Percentiles rank a stretch among this genome's conserved stretches.
Conservation (phyloP, 2,797 vertebrate species). For the Gymnopithys bicolor region DNA sequence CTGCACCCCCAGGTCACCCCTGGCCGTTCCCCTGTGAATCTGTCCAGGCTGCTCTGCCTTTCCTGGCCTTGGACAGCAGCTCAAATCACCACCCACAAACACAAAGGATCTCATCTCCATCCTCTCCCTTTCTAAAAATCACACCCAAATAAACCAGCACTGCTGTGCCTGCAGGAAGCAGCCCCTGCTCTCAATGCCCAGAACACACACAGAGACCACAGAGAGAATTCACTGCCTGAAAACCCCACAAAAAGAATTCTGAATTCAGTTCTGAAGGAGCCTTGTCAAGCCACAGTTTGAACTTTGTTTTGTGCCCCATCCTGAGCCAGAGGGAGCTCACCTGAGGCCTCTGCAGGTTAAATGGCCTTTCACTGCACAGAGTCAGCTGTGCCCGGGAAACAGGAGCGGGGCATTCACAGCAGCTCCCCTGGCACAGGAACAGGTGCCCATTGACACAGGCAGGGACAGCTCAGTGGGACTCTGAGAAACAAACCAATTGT, state of each 20-base stretch:
- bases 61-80: background rate
- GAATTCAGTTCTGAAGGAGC: background rate
- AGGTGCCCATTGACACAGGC: background rate
- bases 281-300: background rate
- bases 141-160: background rate
- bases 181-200: fast-evolving
- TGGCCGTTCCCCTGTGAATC: background rate
- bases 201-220: background rate
- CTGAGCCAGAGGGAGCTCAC: slow-evolving; percentile 13
- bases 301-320: background rate
- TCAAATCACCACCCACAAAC: background rate
- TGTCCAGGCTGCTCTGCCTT: background rate
- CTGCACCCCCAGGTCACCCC: background rate
- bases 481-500: background rate
- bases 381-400: background rate
- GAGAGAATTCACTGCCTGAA: background rate
- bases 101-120: background rate
- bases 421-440: background rate
- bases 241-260: background rate
- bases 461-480: background rate
- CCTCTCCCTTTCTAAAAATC: background rate
- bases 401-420: background rate
- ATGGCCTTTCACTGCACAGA: background rate
- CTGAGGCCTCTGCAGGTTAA: background rate
- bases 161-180: background rate